Evolutionary conservation across 1,140 invertebrate genomes (phyloP).

Genomic region (Conus ventricosus): DNA sequence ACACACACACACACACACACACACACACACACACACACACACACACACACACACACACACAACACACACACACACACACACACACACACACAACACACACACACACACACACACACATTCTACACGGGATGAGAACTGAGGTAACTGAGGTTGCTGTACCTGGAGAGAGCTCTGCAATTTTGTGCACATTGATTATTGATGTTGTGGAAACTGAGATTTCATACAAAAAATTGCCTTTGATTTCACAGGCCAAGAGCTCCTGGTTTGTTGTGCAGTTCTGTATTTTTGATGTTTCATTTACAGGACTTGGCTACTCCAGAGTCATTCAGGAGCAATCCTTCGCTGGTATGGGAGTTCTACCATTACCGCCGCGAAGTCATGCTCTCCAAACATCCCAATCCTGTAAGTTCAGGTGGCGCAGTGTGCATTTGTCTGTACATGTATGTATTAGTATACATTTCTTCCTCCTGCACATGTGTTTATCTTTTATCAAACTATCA

Average conservation of each 20-base stretch:
- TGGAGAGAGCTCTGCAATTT: too few species aligned
- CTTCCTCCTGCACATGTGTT: too few species aligned
- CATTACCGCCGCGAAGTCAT: constrained; percentile 84
- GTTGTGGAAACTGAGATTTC: neutral
- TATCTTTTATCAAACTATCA: too few species aligned
- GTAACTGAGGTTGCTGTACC: too few species aligned
- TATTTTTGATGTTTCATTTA: constrained; percentile 22
- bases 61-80: too few species aligned
- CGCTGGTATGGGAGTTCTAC: constrained; percentile 88
- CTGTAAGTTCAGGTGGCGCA: constrained; percentile 72
- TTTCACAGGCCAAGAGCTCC: neutral
- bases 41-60: too few species aligned
- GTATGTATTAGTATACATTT: neutral
- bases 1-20: too few species aligned
- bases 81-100: too few species aligned
- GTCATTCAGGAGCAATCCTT: constrained; percentile 82
- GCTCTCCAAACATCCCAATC: constrained; percentile 81
- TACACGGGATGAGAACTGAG: too few species aligned
- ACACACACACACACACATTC: too few species aligned
- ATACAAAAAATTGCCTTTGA: neutral
- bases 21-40: too few species aligned
- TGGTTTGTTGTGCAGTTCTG: neutral
- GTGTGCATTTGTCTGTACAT: neutral
- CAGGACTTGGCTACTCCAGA: constrained; percentile 81
- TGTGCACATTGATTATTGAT: neutral